Conservation (phyloP, 2,888 invertebrate species). For the Ischnura elegans region DNA sequence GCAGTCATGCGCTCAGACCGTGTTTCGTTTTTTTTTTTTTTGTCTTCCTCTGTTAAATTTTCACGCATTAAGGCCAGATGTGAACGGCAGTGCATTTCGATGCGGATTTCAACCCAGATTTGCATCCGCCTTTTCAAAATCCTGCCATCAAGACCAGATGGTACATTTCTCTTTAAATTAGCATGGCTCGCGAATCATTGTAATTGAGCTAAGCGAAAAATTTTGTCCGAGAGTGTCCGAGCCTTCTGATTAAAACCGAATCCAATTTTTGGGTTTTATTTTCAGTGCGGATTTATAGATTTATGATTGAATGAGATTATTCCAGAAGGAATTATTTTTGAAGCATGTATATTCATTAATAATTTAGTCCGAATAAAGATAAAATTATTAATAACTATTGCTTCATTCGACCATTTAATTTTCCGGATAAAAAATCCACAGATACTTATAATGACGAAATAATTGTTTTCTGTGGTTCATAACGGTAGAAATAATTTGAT, state of each 20-base stretch:
- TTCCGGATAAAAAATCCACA: too few species aligned
- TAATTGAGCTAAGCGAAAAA: neutral
- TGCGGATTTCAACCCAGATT: neutral
- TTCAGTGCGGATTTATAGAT: neutral
- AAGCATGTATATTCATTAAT: too few species aligned
- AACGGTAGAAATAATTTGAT: too few species aligned
- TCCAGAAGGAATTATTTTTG: neutral
- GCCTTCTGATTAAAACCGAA: neutral
- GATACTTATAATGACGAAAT: too few species aligned
- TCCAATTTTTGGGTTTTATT: neutral
- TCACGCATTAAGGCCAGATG: neutral
- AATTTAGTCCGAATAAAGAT: too few species aligned
- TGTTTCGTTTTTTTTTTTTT: neutral
- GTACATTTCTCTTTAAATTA: neutral
- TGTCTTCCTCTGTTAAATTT: neutral
- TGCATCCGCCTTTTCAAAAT: slow-evolving; percentile 3
- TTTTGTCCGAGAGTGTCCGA: neutral
- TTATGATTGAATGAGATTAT: neutral
- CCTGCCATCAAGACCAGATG: neutral
- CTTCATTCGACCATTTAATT: too few species aligned
- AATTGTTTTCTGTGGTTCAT: too few species aligned
- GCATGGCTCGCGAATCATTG: neutral
- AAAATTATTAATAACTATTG: too few species aligned
- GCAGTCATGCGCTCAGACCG: neutral
- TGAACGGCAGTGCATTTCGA: neutral